phyloP scores from a whole-genome alignment of 1,140 invertebrate genomes.

The Planococcus citri region DNA sequence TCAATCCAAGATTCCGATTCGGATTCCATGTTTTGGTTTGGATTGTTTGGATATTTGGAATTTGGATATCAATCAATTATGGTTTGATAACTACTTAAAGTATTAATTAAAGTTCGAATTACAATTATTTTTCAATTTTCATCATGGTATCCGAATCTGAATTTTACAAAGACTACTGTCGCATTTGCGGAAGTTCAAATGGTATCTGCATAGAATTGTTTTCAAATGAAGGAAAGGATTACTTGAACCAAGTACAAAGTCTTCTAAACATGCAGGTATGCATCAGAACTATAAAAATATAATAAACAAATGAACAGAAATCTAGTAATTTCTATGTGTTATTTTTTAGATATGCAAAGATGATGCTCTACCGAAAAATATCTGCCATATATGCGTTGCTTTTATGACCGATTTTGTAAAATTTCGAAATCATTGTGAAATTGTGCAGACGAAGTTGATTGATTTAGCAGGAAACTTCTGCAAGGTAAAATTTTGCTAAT shows the following conservation, averaged over 20 bases:
- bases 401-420: neutral
- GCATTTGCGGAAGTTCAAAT: neutral
- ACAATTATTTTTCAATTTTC: neutral
- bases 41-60: too few relatives aligned
- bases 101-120: too few relatives aligned
- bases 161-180: neutral
- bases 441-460: too few relatives aligned
- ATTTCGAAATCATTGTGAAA: neutral
- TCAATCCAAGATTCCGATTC: too few relatives aligned
- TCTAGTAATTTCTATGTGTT: too few relatives aligned
- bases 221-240: neutral
- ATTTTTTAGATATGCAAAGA: neutral
- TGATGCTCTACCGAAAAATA: neutral
- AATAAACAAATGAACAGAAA: neutral
- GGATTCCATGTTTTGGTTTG: too few relatives aligned
- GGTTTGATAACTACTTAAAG: too few relatives aligned
- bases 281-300: neutral
- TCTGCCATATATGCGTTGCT: neutral
- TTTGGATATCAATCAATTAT: too few relatives aligned
- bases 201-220: neutral
- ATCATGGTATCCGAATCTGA: neutral
- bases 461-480: too few relatives aligned
- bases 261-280: neutral
- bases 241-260: neutral
- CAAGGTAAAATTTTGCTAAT: too few relatives aligned